Evolutionary conservation across 2,888 invertebrate genomes (phyloP).

Genomic region (Sinhomidia bicolor): DNA sequence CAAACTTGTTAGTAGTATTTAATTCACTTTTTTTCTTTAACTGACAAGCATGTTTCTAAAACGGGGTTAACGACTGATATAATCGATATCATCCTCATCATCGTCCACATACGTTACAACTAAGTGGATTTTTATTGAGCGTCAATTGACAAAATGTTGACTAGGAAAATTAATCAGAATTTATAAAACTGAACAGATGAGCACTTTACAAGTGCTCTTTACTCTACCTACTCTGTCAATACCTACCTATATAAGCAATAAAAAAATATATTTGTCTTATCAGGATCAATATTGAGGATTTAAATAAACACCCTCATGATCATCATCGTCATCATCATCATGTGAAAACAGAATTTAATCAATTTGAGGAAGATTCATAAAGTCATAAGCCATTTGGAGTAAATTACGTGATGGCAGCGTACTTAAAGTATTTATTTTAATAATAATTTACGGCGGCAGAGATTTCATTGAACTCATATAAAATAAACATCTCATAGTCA

Average conservation of each 20-base stretch:
- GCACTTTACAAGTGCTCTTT: too few species aligned
- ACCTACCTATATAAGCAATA: neutral
- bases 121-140: neutral
- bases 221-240: neutral
- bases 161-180: neutral
- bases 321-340: neutral
- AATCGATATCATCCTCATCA: neutral
- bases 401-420: too few species aligned
- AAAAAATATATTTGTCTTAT: neutral
- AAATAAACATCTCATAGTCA: neutral
- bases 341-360: neutral
- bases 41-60: too few species aligned
- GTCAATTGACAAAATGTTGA: constrained; percentile 11
- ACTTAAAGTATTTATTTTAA: too few species aligned
- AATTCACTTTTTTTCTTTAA: too few species aligned
- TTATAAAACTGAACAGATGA: too few species aligned
- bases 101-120: neutral
- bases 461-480: constrained; percentile 25
- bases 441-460: neutral
- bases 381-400: neutral
- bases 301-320: neutral
- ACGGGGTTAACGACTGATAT: constrained; percentile 37
- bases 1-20: neutral
- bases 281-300: neutral
- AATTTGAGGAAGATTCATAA: neutral